These are phyloP conservation scores for Dreissena rostriformis DNA, from an alignment of 1,140 invertebrate species.

Conservation along the genomic window DNA sequence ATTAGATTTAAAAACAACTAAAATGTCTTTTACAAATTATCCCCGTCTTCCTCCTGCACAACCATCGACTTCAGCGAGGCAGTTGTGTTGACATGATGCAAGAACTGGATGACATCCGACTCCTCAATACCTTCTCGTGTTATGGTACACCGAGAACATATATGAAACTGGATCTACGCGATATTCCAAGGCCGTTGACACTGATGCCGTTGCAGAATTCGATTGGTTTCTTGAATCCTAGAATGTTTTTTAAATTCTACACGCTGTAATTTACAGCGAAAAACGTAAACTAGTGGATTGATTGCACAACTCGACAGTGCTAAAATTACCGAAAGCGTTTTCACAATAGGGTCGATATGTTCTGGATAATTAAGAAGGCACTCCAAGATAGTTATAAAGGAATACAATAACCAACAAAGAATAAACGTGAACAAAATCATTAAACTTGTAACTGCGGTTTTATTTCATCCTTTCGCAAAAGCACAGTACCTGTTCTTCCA, in stretches of 20 bases:
- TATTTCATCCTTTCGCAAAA: slow-evolving; percentile 83
- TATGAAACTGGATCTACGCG: slow-evolving; percentile 11
- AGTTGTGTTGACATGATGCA: slow-evolving; percentile 58
- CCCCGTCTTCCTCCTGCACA: slow-evolving; percentile 11
- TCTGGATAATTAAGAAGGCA: slow-evolving; percentile 69
- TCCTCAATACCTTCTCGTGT: slow-evolving; percentile 61
- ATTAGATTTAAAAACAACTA: too few species aligned
- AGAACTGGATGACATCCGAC: slow-evolving; percentile 48
- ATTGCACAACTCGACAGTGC: slow-evolving; percentile 80
- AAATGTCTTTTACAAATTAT: too few species aligned
- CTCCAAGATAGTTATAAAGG: slow-evolving; percentile 78
- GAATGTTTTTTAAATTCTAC: slow-evolving; percentile 67
- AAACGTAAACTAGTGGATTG: slow-evolving; percentile 85
- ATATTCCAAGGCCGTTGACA: slow-evolving; percentile 21
- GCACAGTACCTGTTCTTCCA: slow-evolving; percentile 61
- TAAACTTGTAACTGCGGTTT: slow-evolving; percentile 83
- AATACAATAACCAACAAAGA: slow-evolving; percentile 84
- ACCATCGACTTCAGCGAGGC: slow-evolving; percentile 62
- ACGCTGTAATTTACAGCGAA: slow-evolving; percentile 82
- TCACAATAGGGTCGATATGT: slow-evolving; percentile 64
- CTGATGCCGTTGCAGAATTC: slow-evolving; percentile 6
- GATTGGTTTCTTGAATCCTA: slow-evolving; percentile 28
- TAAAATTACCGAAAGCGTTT: slow-evolving; percentile 71
- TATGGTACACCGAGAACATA: slow-evolving; percentile 28
- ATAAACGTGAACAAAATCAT: slow-evolving; percentile 83